These are phyloP conservation scores for Cylas formicarius DNA, from an alignment of 1,140 invertebrate species.

Conservation along the genomic window DNA sequence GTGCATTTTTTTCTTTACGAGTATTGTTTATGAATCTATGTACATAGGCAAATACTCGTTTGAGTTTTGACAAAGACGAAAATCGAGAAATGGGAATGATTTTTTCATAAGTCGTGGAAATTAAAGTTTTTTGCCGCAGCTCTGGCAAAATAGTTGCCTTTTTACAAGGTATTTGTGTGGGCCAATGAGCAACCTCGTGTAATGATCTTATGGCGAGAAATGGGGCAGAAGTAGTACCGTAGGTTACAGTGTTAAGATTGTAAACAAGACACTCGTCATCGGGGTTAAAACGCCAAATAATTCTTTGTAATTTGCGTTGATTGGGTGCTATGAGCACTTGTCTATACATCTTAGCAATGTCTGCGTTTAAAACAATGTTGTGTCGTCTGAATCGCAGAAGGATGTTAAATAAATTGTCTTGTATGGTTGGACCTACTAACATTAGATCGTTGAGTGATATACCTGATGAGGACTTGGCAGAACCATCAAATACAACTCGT, in stretches of 20 bases:
- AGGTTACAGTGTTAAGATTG: slow-evolving; percentile 34
- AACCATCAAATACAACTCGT: slow-evolving; percentile 41
- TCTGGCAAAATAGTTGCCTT: no score
- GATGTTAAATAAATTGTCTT: slow-evolving; percentile 39
- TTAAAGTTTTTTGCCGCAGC: no score
- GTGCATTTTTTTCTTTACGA: no score
- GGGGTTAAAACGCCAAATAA: slow-evolving; percentile 37
- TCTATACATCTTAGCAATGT: slow-evolving; percentile 42
- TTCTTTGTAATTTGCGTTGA: slow-evolving; percentile 34
- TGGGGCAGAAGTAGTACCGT: slow-evolving; percentile 34
- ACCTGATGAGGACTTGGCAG: slow-evolving; percentile 26
- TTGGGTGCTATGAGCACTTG: slow-evolving; percentile 34
- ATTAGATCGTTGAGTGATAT: slow-evolving; percentile 33
- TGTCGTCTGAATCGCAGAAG: slow-evolving; percentile 41
- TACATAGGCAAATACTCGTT: no score
- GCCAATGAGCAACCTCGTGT: slow-evolving; percentile 34
- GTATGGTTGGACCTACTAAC: slow-evolving; percentile 30
- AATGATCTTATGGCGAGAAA: slow-evolving; percentile 36
- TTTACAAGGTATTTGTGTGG: no score
- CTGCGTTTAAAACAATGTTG: slow-evolving; percentile 37
- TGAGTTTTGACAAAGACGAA: no score
- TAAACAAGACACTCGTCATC: slow-evolving; percentile 26
- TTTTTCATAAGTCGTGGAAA: no score
- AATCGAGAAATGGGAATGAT: no score
- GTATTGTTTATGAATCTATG: no score